Evolutionary conservation across 64 coral and sea anemone genomes (phyloP).

Genomic region (Cladopsammia gracilis): DNA sequence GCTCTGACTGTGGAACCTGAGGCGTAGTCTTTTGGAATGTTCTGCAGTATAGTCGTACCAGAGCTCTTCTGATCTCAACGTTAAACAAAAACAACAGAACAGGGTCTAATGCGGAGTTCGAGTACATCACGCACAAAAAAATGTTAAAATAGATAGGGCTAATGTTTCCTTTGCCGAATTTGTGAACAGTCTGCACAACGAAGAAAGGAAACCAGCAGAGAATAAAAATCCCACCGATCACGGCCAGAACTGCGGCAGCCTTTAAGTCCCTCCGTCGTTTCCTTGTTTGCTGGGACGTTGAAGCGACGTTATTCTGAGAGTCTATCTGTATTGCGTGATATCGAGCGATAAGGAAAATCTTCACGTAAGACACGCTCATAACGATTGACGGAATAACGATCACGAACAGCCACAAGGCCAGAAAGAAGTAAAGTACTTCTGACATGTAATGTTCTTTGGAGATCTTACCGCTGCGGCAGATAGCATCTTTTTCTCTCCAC

Average conservation of each 20-base stretch:
- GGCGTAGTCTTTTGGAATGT: conserved; percentile 31
- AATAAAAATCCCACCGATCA: conserved; percentile 97
- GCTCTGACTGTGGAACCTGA: conserved; percentile 1
- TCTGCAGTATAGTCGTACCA: conserved; percentile 79
- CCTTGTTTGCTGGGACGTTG: conserved; percentile 51
- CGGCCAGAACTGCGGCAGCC: conserved; percentile 84
- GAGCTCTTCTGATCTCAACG: conserved; percentile 82
- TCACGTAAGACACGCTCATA: conserved; percentile 88
- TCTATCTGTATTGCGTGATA: conserved; percentile 74
- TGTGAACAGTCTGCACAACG: conserved; percentile 92
- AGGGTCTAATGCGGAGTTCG: conserved; percentile 92
- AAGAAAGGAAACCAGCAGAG: conserved; percentile 98
- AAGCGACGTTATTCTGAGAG: conserved; percentile 15
- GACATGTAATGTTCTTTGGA: conserved; percentile 85
- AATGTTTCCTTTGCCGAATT: conserved; percentile 78
- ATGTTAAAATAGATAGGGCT: conserved; percentile 89
- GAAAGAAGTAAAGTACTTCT: conserved; percentile 92
- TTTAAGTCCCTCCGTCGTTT: conserved; percentile 82
- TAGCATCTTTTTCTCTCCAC: conserved; percentile 83
- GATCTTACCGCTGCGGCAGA: conserved; percentile 87
- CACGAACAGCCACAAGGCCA: conserved; percentile 94
- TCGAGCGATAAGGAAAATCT: conserved; percentile 89
- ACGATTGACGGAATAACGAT: conserved; percentile 83
- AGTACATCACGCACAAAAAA: conserved; percentile 96
- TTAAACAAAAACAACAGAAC: conserved; percentile 87